Conservation (phyloP, 2,888 invertebrate species). For the Drosophila algonquin region DNA sequence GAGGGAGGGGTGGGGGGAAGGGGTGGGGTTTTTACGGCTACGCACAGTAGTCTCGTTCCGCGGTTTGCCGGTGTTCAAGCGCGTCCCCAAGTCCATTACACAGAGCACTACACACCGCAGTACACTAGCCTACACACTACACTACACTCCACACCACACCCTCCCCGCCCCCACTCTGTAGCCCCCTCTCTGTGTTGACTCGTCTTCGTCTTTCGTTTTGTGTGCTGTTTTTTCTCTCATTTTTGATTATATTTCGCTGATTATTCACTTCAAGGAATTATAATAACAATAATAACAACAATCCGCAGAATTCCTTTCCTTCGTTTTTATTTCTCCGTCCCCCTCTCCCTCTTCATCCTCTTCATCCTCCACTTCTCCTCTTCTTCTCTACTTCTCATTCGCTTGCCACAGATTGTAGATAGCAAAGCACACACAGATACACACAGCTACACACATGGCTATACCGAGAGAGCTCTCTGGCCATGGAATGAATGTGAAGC, state of each 20-base stretch:
- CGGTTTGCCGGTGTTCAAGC: slow-evolving; percentile 52
- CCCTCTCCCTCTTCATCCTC: slow-evolving; percentile 38
- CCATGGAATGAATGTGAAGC: slow-evolving; percentile 82
- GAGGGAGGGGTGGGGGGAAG: too few relatives aligned
- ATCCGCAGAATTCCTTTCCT: slow-evolving; percentile 83
- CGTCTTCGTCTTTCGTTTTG: slow-evolving; percentile 29
- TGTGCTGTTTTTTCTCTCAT: slow-evolving; percentile 60
- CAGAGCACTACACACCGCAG: slow-evolving; percentile 11
- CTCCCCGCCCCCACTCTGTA: neutral
- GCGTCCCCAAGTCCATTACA: slow-evolving; percentile 26
- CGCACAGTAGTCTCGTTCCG: slow-evolving; percentile 33
- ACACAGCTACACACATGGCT: slow-evolving; percentile 41
- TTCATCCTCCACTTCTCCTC: slow-evolving; percentile 44
- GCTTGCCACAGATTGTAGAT: slow-evolving; percentile 79
- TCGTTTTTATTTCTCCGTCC: slow-evolving; percentile 43
- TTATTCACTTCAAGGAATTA: slow-evolving; percentile 83
- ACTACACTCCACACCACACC: neutral
- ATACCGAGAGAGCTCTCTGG: slow-evolving; percentile 25
- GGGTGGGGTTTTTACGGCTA: slow-evolving; percentile 10
- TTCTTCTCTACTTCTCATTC: slow-evolving; percentile 55
- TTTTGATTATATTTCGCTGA: slow-evolving; percentile 82
- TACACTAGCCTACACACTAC: neutral
- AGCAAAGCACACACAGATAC: slow-evolving; percentile 59
- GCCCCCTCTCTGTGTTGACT: slow-evolving; percentile 13
- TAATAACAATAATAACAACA: slow-evolving; percentile 83